A percentile compares a stretch with the other conserved stretches of the same genome.
Conservation (phyloP, 2,797 vertebrate species). For the Sternotherus odoratus region DNA sequence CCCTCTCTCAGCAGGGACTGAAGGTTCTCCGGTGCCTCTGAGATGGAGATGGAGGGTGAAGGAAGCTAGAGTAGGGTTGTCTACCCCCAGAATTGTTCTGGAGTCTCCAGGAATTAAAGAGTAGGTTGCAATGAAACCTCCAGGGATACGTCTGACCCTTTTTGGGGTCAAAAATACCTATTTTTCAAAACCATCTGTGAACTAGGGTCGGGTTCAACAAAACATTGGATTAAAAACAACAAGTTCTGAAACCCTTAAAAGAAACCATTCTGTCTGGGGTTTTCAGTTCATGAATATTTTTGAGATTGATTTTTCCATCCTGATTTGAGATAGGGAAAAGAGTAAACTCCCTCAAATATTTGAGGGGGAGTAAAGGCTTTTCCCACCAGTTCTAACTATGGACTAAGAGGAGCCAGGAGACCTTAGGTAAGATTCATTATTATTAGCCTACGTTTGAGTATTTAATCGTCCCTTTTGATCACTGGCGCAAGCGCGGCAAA, state of each 20-base stretch:
- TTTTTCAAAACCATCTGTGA: neutral
- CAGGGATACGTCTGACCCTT: neutral
- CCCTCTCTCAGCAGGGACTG: too few relatives aligned
- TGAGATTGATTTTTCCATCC: neutral
- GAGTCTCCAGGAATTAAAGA: too few relatives aligned
- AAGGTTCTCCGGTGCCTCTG: neutral
- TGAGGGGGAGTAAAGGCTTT: neutral
- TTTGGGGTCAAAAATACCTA: neutral
- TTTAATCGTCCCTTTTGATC: conserved; percentile 25
- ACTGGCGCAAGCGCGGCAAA: neutral
- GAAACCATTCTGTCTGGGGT: neutral
- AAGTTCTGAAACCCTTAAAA: neutral
- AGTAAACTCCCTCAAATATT: neutral
- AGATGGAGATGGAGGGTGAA: neutral
- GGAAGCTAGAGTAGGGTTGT: neutral
- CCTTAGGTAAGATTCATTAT: conserved; percentile 6
- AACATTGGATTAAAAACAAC: neutral
- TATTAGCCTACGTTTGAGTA: neutral
- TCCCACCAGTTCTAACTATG: neutral
- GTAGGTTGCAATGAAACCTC: too few relatives aligned
- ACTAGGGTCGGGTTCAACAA: neutral
- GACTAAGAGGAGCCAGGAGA: neutral
- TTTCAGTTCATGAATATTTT: neutral
- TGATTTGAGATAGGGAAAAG: neutral
- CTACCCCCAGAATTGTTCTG: too few relatives aligned